A percentile compares a stretch with the other conserved stretches of the same genome.
Conservation (phyloP, 2,113 vertebrate genomes). For the Thomomys bottae region DNA sequence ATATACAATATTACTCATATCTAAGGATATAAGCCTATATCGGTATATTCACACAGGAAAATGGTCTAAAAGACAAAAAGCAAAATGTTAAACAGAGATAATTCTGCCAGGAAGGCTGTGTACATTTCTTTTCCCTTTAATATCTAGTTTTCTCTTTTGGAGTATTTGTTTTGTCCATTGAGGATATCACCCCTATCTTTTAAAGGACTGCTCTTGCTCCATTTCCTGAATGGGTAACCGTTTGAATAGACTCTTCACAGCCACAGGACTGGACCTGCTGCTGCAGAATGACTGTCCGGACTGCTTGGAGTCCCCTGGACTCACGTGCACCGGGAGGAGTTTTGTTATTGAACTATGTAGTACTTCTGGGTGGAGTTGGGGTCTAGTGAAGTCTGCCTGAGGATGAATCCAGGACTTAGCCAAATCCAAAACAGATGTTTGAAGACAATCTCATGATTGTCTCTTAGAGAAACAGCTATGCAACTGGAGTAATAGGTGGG, state of each 20-base stretch:
- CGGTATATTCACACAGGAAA: background rate
- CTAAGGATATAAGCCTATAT: background rate
- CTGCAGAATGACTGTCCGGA: too few species aligned
- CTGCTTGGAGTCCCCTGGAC: background rate
- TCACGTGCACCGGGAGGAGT: background rate
- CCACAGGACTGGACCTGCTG: too few species aligned
- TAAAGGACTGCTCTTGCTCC: too few species aligned
- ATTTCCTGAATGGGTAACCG: too few species aligned
- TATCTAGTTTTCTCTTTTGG: constrained; percentile 5
- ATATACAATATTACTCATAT: background rate
- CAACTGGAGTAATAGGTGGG: rapidly evolving
- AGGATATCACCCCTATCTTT: too few species aligned
- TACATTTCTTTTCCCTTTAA: background rate
- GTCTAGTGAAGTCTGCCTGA: background rate
- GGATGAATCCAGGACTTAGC: background rate
- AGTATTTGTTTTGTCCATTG: background rate
- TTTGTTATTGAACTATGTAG: background rate
- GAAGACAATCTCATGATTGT: background rate
- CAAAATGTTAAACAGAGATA: background rate
- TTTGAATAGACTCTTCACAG: too few species aligned
- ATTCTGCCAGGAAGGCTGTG: background rate
- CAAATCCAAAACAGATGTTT: background rate
- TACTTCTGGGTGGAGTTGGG: background rate
- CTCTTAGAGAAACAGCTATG: background rate
- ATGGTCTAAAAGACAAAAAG: background rate